Base-by-base conservation (phyloP, 35 echinoderm and acorn worm species). In the Apostichopus californicus region DNA sequence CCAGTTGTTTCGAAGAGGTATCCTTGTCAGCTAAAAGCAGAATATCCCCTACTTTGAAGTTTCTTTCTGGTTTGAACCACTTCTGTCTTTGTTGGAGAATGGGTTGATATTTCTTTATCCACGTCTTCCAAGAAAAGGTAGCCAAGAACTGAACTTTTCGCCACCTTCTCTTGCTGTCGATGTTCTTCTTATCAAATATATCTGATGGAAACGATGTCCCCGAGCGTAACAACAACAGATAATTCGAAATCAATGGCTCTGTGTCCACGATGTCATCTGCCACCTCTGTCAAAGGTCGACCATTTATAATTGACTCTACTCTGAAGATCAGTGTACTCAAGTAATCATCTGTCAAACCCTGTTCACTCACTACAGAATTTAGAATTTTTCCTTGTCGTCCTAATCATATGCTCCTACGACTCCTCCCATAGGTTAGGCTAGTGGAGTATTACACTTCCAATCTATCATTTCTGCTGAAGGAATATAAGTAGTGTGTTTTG, bases 111-210 rank as follows among this genome's bases (percentile, higher is more conserved):
- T 91, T 73, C 5, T 54, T 21, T 8, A 58, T 21, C 89, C 89
- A 91, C 9, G 54, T 71, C 77, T 77, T 78, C 89, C 89, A 91
- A 21, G 79, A 91, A 55, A 78, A 3, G 56, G 73, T 24, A 24
- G 87, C 57, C 65, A 90, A 14, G 26, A 77, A 90, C 34, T 90
- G 87, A 25, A 90, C 87, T 73, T 91, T 73, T 57, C 89, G 73
- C 89, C 89, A 91, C 55, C 89, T 9, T 56, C 89, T 25, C 10
- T 55, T 63, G 8, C 53, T 57, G 56, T 91, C 78, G 5, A 77
- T 20, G 22, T 91, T 34, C 5, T 78, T 59, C 54, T 91, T 91
- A 14, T 15, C 22, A 23, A 79, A 78, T 5, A 52, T 78, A 57
- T 65, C 77, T 23, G 11, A 77, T 13, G 28, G 46, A 53, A 18